Percentiles rank a stretch among this genome's conserved stretches.
Evolutionary conservation across 2,113 vertebrate species (phyloP).

Genomic region (Tetrao urogallus): DNA sequence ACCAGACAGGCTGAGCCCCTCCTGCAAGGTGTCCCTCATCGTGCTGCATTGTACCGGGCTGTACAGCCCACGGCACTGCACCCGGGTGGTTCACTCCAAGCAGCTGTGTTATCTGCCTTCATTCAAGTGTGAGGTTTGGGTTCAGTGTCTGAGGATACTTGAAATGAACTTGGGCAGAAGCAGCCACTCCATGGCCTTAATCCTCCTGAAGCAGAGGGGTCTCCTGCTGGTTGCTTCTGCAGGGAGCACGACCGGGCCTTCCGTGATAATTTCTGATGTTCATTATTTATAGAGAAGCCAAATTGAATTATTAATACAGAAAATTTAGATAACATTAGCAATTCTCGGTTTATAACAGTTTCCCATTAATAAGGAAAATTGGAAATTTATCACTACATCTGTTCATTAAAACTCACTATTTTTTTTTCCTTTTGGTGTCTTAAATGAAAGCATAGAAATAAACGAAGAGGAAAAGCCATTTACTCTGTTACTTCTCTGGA

Average conservation of each 20-base stretch:
- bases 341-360: slow-evolving; percentile 55
- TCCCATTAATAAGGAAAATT: slow-evolving; percentile 74
- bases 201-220: not conserved
- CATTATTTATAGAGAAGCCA: slow-evolving; percentile 62
- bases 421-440: slow-evolving; percentile 34
- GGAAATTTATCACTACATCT: slow-evolving; percentile 75
- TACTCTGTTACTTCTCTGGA: slow-evolving; percentile 3
- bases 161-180: not conserved
- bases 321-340: slow-evolving; percentile 67
- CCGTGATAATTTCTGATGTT: not conserved
- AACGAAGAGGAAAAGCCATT: slow-evolving; percentile 34
- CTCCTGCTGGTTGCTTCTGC: not conserved
- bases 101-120: not conserved
- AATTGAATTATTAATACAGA: slow-evolving; percentile 68
- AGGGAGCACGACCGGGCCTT: not conserved
- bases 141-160: not conserved
- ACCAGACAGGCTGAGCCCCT: not conserved
- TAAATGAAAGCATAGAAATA: slow-evolving; percentile 54
- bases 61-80: not conserved
- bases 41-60: not conserved
- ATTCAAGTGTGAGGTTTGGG: not conserved
- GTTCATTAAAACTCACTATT: slow-evolving; percentile 57
- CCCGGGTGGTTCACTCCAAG: not conserved
- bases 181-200: accelerated
- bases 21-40: not conserved